Conservation (phyloP, 2,888 invertebrate genomes). For the Tanytarsus gracilentus region DNA sequence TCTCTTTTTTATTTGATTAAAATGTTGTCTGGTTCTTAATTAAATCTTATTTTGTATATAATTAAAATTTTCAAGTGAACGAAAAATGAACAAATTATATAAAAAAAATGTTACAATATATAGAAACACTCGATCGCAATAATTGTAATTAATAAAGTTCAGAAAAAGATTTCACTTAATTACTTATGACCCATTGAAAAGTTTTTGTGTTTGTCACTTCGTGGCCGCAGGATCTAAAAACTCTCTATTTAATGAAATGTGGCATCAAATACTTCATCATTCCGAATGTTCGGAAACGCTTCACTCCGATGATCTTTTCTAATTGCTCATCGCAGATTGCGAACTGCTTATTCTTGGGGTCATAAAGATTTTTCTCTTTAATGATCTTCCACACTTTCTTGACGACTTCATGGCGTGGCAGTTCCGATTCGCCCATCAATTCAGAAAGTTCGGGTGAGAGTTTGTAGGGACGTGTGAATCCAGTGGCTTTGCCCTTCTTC, state of each 20-base stretch:
- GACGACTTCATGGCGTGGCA: conserved; percentile 84
- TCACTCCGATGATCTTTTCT: conserved; percentile 79
- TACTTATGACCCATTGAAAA: neutral
- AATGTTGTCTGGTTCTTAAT: too few species aligned
- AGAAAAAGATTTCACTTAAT: neutral
- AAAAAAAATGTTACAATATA: too few species aligned
- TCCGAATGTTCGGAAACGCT: conserved; percentile 88
- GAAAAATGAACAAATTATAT: too few species aligned
- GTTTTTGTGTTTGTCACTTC: too few species aligned
- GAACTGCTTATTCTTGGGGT: conserved; percentile 90
- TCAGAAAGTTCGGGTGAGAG: conserved; percentile 77
- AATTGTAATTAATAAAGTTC: too few species aligned
- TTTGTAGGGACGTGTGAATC: conserved; percentile 76
- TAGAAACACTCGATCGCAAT: too few species aligned
- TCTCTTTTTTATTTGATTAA: too few species aligned
- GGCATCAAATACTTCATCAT: conserved; percentile 95
- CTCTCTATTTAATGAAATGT: conserved; percentile 65
- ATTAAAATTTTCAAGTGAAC: too few species aligned
- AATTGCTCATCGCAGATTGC: conserved; percentile 90
- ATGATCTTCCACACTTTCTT: conserved; percentile 85
- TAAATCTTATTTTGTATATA: too few species aligned
- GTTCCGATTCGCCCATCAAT: conserved; percentile 68
- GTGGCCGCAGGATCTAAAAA: too few species aligned
- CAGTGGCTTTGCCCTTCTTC: conserved; percentile 52
- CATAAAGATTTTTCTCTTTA: conserved; percentile 79